These are phyloP conservation scores for Euphydryas editha DNA, from an alignment of 2,888 invertebrate species.

Conservation along the genomic window DNA sequence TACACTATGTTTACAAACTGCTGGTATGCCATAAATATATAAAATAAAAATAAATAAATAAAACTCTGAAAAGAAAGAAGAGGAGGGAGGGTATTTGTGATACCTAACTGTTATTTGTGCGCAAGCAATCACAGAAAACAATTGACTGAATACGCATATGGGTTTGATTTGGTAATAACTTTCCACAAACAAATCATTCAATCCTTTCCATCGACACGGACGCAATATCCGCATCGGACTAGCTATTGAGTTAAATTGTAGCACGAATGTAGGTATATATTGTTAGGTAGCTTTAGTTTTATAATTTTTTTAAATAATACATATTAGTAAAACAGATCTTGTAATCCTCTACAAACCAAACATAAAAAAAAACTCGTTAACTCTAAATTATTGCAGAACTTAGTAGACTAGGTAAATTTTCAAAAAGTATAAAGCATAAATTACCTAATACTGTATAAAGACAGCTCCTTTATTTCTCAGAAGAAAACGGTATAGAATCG, in stretches of 20 bases:
- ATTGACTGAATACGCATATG: constrained; percentile 47
- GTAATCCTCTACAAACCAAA: not conserved
- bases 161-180: constrained; percentile 50
- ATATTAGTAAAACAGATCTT: too few species aligned
- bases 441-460: constrained; percentile 7
- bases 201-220: constrained; percentile 2
- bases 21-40: too few species aligned
- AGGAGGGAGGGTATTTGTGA: too few species aligned
- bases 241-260: not conserved
- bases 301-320: too few species aligned
- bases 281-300: too few species aligned
- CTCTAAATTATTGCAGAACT: constrained; percentile 2
- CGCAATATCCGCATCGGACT: not conserved
- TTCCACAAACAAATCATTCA: constrained; percentile 36
- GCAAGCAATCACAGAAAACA: constrained; percentile 33
- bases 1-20: too few species aligned
- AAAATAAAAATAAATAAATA: too few species aligned
- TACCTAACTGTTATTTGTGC: not conserved
- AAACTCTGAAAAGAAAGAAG: too few species aligned
- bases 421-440: constrained; percentile 17
- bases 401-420: constrained; percentile 20
- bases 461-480: not conserved
- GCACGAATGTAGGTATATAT: too few species aligned
- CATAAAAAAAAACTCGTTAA: not conserved
- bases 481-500: constrained; percentile 1